phyloP scores from a whole-genome alignment of 2,888 invertebrate genomes.

The Caradrina kadenii region DNA sequence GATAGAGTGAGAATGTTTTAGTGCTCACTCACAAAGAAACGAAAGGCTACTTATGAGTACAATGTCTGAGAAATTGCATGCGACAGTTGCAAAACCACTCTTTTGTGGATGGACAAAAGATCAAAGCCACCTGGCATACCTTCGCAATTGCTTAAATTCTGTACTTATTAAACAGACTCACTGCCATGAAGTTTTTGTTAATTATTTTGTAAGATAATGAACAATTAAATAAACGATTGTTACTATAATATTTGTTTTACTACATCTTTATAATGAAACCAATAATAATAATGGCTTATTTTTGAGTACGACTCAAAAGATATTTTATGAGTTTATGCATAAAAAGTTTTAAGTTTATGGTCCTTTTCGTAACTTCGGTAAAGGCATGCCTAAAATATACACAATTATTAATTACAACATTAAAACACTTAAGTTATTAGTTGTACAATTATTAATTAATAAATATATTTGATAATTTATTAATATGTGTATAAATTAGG shows the following conservation, averaged over 20 bases:
- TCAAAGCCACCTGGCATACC: neutral
- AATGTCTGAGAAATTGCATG: neutral
- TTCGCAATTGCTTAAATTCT: neutral
- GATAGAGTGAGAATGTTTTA: slow-evolving; percentile 12
- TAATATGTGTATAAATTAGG: too few relatives aligned
- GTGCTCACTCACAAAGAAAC: neutral
- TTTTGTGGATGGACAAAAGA: neutral
- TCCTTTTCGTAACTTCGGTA: too few relatives aligned
- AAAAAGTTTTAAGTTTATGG: too few relatives aligned
- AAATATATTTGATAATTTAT: too few relatives aligned
- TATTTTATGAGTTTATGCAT: too few relatives aligned
- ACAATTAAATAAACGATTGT: slow-evolving; percentile 28
- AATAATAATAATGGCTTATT: too few relatives aligned
- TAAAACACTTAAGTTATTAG: too few relatives aligned
- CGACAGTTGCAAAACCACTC: neutral
- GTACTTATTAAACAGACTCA: neutral
- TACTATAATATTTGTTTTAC: slow-evolving; percentile 12
- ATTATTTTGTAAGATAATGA: slow-evolving; percentile 36
- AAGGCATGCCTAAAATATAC: too few relatives aligned
- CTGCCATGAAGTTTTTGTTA: slow-evolving; percentile 33
- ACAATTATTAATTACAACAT: too few relatives aligned
- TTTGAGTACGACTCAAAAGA: too few relatives aligned
- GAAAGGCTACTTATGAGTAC: neutral
- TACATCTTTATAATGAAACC: neutral
- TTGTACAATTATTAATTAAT: too few relatives aligned